Evolutionary conservation across 2,888 invertebrate species (phyloP).

Genomic region (Ophonus ardosiacus): DNA sequence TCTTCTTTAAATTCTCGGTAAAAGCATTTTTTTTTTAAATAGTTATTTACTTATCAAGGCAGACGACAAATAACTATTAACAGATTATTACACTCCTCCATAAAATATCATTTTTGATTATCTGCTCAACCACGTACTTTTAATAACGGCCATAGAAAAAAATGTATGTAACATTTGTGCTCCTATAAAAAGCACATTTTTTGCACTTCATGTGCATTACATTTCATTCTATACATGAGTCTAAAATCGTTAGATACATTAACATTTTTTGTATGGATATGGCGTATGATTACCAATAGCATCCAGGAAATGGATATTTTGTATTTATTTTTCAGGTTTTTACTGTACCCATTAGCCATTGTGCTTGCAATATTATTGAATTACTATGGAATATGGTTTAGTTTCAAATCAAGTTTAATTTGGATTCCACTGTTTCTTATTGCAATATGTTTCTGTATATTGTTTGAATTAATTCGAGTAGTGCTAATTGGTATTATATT

Average conservation of each 20-base stretch:
- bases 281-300: neutral
- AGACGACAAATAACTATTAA: too few species aligned
- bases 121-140: too few species aligned
- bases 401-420: conserved; percentile 30
- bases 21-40: neutral
- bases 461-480: conserved; percentile 34
- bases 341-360: neutral
- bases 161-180: too few species aligned
- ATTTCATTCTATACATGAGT: too few species aligned
- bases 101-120: too few species aligned
- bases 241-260: too few species aligned
- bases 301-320: neutral
- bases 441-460: conserved; percentile 9
- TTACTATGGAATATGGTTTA: conserved; percentile 40
- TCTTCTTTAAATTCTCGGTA: conserved; percentile 40
- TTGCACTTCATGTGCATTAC: too few species aligned
- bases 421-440: conserved; percentile 32
- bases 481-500: conserved; percentile 10
- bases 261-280: too few species aligned
- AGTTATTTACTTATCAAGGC: too few species aligned
- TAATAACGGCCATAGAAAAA: too few species aligned
- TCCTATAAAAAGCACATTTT: too few species aligned
- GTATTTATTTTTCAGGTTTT: neutral
- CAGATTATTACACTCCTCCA: too few species aligned
- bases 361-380: neutral